Evolutionary conservation across 2,797 vertebrate genomes (phyloP).

Genomic region (Parambassis ranga): DNA sequence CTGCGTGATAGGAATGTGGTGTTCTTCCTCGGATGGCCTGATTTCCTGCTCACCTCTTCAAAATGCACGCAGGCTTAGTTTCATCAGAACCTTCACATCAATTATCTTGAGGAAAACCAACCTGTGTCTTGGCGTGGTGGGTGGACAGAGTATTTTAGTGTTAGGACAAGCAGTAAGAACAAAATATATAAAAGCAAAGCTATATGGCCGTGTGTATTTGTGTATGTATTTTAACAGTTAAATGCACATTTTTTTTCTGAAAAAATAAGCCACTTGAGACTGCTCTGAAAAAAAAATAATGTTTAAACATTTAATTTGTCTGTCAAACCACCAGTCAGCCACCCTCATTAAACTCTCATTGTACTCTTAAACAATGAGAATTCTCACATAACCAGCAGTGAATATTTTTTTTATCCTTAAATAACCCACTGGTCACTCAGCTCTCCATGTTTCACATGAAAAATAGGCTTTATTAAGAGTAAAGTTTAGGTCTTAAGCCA

Average conservation of each 20-base stretch:
- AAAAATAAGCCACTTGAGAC: no score
- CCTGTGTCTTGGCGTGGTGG: slow-evolving; percentile 65
- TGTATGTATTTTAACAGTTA: not conserved
- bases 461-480: no score
- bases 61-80: slow-evolving; percentile 77
- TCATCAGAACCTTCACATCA: slow-evolving; percentile 81
- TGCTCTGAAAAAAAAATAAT: no score
- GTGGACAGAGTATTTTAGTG: slow-evolving; percentile 68
- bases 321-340: no score
- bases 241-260: not conserved
- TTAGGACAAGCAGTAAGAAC: slow-evolving; percentile 59
- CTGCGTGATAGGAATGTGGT: slow-evolving; percentile 77
- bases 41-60: slow-evolving; percentile 84
- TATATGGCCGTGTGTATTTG: slow-evolving; percentile 12
- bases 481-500: no score
- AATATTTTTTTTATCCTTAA: no score
- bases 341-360: no score
- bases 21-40: slow-evolving; percentile 78
- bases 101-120: slow-evolving; percentile 83
- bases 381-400: no score
- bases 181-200: slow-evolving; percentile 1
- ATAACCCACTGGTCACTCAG: no score
- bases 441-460: no score
- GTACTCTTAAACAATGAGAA: no score
- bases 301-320: no score